phyloP scores from a whole-genome alignment of 2,113 vertebrate species.

The Cynopterus brachyotis region DNA sequence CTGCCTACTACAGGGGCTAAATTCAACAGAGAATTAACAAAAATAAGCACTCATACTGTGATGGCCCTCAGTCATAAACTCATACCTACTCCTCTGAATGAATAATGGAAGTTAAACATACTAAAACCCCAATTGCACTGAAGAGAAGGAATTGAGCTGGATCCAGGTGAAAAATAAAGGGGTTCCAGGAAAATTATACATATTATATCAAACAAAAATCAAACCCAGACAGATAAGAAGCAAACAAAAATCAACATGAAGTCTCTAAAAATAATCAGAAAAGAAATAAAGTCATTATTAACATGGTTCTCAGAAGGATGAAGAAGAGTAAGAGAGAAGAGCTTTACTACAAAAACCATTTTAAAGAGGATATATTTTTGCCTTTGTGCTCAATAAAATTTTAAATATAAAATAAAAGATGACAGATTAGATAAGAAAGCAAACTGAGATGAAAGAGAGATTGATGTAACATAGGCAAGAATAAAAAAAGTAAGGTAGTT shows the following conservation, averaged over 20 bases:
- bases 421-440: not conserved
- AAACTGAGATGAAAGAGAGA: not conserved
- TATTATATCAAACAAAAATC: not conserved
- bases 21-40: not conserved
- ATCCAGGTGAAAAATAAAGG: not conserved
- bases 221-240: not conserved
- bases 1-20: not conserved
- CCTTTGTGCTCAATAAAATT: conserved; percentile 39
- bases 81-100: not conserved
- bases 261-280: not conserved
- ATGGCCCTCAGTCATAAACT: not conserved
- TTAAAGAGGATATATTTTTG: conserved; percentile 7
- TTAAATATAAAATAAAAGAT: conserved; percentile 41
- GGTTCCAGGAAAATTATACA: not conserved
- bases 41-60: not conserved
- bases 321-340: not conserved
- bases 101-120: not conserved
- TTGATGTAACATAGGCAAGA: not conserved
- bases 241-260: not conserved
- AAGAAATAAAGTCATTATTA: not conserved
- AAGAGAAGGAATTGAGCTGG: not conserved
- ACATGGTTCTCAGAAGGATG: not conserved
- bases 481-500: not conserved
- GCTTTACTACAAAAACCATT: not conserved
- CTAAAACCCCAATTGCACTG: not conserved